A percentile compares a stretch with the other conserved stretches of the same genome.
Conservation (phyloP, 64 coral and sea anemone genomes). For the Pocillopora damicornis region DNA sequence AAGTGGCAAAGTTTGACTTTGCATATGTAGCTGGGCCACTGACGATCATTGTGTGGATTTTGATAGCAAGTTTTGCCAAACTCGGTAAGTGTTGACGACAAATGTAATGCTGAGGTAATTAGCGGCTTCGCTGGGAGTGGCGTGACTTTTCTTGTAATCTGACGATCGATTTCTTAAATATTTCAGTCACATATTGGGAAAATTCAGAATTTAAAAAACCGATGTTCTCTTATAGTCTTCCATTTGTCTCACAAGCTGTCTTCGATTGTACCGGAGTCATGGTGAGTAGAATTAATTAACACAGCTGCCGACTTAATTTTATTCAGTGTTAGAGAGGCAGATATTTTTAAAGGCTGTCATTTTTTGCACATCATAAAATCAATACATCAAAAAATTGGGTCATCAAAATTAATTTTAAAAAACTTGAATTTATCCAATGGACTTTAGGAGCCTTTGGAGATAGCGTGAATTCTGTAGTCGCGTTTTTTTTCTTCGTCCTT, state of each 20-base stretch:
- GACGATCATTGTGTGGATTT: slow-evolving; percentile 73
- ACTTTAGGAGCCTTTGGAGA: neutral
- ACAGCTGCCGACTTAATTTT: neutral
- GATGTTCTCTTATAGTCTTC: slow-evolving; percentile 55
- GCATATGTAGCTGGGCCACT: slow-evolving; percentile 54
- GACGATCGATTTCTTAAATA: neutral
- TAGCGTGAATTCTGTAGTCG: neutral
- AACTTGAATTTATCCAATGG: neutral
- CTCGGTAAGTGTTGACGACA: slow-evolving; percentile 52
- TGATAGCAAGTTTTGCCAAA: slow-evolving; percentile 85
- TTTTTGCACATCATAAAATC: neutral
- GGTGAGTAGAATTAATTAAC: slow-evolving; percentile 49
- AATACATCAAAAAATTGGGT: neutral
- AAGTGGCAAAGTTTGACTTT: slow-evolving; percentile 82
- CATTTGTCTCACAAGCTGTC: slow-evolving; percentile 77
- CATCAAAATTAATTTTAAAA: neutral
- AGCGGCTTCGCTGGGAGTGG: no score
- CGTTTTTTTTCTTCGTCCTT: no score
- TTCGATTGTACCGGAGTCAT: slow-evolving; percentile 81
- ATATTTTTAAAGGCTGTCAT: neutral
- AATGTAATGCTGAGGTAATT: neutral
- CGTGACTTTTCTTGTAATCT: neutral
- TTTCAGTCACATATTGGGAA: neutral
- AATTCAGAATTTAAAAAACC: neutral
- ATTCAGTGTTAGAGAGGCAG: neutral